A percentile compares a stretch with the other conserved stretches of the same genome.
Conservation (phyloP, 2,888 invertebrate genomes). For the Microctonus brassicae region DNA sequence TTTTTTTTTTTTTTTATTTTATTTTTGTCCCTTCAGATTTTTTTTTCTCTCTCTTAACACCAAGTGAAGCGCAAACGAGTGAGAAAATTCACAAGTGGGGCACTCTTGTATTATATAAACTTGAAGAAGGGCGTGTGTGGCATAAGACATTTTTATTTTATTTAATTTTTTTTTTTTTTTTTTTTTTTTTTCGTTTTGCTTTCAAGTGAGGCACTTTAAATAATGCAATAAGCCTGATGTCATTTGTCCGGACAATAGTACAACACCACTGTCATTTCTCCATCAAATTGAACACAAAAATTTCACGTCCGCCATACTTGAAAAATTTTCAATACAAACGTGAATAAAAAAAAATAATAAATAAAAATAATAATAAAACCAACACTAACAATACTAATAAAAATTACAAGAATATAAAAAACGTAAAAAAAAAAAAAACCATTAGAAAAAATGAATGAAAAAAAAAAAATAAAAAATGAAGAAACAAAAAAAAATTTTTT, state of each 20-base stretch:
- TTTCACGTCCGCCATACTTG: not conserved
- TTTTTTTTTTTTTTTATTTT: too few species aligned
- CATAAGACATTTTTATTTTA: conserved; percentile 47
- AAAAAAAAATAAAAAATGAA: too few species aligned
- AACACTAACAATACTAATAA: too few species aligned
- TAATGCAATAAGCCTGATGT: conserved; percentile 68
- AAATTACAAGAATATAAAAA: too few species aligned
- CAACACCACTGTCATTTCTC: conserved; percentile 28
- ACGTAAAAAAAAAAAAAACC: too few species aligned
- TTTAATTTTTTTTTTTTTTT: not conserved
- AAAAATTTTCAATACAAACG: not conserved
- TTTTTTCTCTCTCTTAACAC: not conserved
- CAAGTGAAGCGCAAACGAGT: conserved; percentile 8
- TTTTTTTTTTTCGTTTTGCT: conserved; percentile 25
- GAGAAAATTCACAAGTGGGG: conserved; percentile 47
- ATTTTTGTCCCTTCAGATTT: conserved; percentile 31
- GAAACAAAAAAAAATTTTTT: too few species aligned
- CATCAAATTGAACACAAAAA: conserved; percentile 11
- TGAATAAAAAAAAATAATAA: too few species aligned
- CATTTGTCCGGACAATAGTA: conserved; percentile 65
- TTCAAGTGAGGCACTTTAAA: conserved; percentile 65
- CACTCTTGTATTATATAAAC: conserved; percentile 38
- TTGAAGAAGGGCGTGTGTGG: conserved; percentile 29
- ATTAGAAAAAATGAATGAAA: too few species aligned
- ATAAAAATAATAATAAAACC: too few species aligned